phyloP scores from a whole-genome alignment of 2,888 invertebrate species.

The Acanthosepion pharaonis region DNA sequence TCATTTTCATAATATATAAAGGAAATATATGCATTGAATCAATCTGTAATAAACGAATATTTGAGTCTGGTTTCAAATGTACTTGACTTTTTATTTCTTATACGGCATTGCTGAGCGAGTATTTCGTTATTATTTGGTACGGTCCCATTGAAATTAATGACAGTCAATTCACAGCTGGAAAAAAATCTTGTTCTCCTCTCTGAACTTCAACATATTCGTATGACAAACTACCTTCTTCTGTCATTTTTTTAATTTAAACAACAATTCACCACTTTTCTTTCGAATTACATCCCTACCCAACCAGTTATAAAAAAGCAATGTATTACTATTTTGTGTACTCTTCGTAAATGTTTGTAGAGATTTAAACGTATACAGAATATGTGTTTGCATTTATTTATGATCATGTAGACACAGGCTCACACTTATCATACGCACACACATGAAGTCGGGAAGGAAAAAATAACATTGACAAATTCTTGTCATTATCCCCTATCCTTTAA shows the following conservation, averaged over 20 bases:
- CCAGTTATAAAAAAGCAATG: too few relatives aligned
- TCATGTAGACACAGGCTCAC: not conserved
- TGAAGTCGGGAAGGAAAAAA: not conserved
- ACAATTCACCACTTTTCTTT: not conserved
- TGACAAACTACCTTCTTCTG: not conserved
- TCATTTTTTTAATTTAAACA: not conserved
- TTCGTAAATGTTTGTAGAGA: not conserved
- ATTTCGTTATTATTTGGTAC: not conserved
- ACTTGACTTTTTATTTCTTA: not conserved
- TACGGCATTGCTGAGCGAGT: not conserved
- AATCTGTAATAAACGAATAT: not conserved
- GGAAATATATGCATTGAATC: not conserved
- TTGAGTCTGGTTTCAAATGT: not conserved
- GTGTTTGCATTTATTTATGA: not conserved
- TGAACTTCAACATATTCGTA: not conserved
- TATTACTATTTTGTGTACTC: not conserved
- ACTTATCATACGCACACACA: not conserved
- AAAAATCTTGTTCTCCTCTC: not conserved
- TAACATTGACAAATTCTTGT: not conserved
- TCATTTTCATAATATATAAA: too few relatives aligned
- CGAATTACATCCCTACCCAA: not conserved
- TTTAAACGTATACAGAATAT: not conserved
- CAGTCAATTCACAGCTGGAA: slow-evolving; percentile 20
- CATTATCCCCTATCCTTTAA: not conserved
- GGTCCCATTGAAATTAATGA: not conserved